Percentiles rank a stretch among this genome's conserved stretches.
These are phyloP conservation scores for Zalophus californianus DNA, from an alignment of 2,797 vertebrate genomes.

Conservation along the genomic window DNA sequence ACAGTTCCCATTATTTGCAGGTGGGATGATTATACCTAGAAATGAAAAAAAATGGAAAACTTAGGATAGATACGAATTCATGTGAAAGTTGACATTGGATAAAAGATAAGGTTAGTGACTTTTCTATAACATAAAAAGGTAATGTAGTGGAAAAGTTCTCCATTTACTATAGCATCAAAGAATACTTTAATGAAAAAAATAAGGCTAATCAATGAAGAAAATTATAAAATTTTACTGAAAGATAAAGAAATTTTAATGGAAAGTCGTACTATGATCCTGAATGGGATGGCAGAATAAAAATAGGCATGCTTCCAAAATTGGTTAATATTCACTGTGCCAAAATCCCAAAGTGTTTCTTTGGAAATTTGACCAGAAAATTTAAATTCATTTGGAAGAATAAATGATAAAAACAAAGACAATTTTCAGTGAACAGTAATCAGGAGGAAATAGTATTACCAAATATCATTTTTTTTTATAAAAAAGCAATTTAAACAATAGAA, in stretches of 20 bases:
- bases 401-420: conserved; percentile 29
- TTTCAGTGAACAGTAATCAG: neutral
- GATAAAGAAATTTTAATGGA: neutral
- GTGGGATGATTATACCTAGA: neutral
- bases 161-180: neutral
- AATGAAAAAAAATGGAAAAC: conserved; percentile 22
- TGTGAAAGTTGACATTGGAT: neutral
- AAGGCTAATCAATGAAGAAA: neutral
- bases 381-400: conserved; percentile 2
- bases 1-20: neutral
- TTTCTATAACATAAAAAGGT: conserved; percentile 14
- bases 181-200: conserved; percentile 5
- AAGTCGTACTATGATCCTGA: neutral
- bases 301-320: conserved; percentile 17
- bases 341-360: neutral
- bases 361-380: conserved; percentile 44
- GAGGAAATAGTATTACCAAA: neutral
- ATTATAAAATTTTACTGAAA: conserved; percentile 43
- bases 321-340: neutral
- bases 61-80: conserved; percentile 15
- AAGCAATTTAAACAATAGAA: neutral
- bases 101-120: conserved; percentile 24
- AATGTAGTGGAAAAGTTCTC: neutral
- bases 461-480: neutral
- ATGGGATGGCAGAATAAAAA: conserved; percentile 10